phyloP scores from a whole-genome alignment of 2,113 vertebrate genomes.

The Corapipo altera region DNA sequence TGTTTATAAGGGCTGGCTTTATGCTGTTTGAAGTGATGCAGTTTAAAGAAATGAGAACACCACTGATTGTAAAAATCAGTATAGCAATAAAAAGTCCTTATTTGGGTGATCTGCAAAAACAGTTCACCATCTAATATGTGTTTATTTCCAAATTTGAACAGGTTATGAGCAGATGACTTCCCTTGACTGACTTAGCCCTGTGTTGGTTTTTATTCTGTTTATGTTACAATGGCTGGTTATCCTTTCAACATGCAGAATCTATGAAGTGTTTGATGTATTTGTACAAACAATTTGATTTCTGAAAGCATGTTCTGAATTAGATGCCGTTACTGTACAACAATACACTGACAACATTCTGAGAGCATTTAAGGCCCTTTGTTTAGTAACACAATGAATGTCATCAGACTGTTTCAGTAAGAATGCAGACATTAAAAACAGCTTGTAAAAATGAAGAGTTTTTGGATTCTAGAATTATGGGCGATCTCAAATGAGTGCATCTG shows the following conservation, averaged over 20 bases:
- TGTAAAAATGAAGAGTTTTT: neutral
- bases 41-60: neutral
- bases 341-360: neutral
- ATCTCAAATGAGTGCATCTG: neutral
- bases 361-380: neutral
- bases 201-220: neutral
- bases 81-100: neutral
- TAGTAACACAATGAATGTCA: neutral
- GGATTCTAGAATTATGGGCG: neutral
- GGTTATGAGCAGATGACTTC: neutral
- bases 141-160: neutral
- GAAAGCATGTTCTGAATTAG: conserved; percentile 10
- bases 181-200: neutral
- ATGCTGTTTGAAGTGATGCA: neutral
- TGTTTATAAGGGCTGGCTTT: neutral
- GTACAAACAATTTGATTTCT: conserved; percentile 4
- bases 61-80: neutral
- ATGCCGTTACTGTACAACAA: neutral
- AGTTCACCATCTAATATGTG: neutral
- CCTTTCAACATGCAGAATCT: neutral
- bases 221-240: neutral
- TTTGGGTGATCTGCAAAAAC: neutral
- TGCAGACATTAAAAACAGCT: neutral
- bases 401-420: neutral
- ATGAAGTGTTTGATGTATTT: neutral